Evolutionary conservation across 1,140 invertebrate species (phyloP), one percentile per base, ranked within the genome.

Genomic region (Gonatopus flavifemur): DNA sequence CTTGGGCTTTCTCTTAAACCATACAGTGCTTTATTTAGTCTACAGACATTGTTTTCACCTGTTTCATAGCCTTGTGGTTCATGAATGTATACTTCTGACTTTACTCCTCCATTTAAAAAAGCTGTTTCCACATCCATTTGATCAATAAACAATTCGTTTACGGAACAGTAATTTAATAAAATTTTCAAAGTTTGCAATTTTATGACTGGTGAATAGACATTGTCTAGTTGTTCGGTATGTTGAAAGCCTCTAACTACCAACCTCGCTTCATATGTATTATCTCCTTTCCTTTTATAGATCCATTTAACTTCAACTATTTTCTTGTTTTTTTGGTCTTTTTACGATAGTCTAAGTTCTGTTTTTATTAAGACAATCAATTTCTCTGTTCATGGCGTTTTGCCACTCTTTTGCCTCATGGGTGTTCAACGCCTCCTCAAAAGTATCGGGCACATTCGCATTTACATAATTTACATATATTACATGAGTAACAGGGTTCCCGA

Each of bases 1-100:
- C 52, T 33, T 3, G 54, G 46, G 19, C 49, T 44, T 45, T 62
- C 55, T 43, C 49, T 56, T 7, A 66, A 37, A 3, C 64, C 64
- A 49, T 66, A 66, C 0, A 67, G 21, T 28, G 52, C 49, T 38
- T 64, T 63, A 20, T 37, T 25, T 16, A 57, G 30, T 61, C 58
- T 66, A 62, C 25, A 68, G 41, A 38, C 61, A 46, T 46, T 69
- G 59, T 46, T 61, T 38, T 43, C 62, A 56, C 57, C 45, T 44
- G 25, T 37, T 39, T 59, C 56, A 59, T 59, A 72, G 49, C 69
- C 74, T 38, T 67, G 18, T 30, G 77, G 72, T 55, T 74, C 64
- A 20, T 73, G 53, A 66, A 79, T 66, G 59, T 66, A 77, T 4
- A 76, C 56, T 55, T 71, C 67, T 46, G 77, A 72, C 5, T 69